Conservation (phyloP, 1,140 invertebrate species). For the Neuroterus valhalla region DNA sequence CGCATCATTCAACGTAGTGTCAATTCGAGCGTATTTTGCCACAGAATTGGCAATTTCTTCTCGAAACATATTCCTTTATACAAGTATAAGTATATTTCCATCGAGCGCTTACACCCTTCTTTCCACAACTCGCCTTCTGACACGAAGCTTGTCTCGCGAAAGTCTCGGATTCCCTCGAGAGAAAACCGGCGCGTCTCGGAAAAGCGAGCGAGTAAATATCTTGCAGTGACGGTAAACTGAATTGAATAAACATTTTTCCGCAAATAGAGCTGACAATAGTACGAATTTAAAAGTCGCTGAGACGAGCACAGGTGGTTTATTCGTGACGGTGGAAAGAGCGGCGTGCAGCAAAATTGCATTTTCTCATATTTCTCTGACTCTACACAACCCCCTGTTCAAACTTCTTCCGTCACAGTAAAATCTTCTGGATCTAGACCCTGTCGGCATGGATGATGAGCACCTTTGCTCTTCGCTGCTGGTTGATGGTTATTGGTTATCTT, state of each 20-base stretch:
- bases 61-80: background rate
- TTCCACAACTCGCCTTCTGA: constrained; percentile 9
- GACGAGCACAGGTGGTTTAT: constrained; percentile 65
- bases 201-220: constrained; percentile 67
- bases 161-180: background rate
- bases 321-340: constrained; percentile 50
- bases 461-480: constrained; percentile 46
- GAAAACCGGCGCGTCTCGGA: constrained; percentile 40
- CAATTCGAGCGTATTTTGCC: background rate
- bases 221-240: constrained; percentile 65
- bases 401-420: constrained; percentile 38
- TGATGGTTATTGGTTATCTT: too few relatives aligned
- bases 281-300: constrained; percentile 72
- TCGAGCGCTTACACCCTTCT: background rate
- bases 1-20: background rate
- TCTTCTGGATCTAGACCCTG: constrained; percentile 21
- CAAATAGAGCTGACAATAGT: constrained; percentile 70
- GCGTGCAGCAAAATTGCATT: constrained; percentile 71
- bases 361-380: constrained; percentile 40
- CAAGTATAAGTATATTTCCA: background rate
- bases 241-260: constrained; percentile 74
- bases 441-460: constrained; percentile 3
- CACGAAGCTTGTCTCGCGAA: background rate
- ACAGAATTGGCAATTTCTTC: constrained; percentile 3
- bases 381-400: background rate